phyloP scores from a whole-genome alignment of 2,113 vertebrate species.

The Myanophis thanlyinensis region DNA sequence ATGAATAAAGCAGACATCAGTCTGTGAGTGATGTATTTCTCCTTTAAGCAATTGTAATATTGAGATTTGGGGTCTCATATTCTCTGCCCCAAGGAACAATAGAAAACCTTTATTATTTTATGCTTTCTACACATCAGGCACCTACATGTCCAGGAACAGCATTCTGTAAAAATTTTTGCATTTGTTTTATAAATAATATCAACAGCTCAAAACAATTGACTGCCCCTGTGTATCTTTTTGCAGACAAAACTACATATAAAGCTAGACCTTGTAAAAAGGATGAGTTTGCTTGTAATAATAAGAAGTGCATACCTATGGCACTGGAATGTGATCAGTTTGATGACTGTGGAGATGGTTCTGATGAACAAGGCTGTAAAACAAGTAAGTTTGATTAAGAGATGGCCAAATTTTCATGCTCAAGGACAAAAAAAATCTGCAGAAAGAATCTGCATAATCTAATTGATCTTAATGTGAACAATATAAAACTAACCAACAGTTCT shows the following conservation, averaged over 20 bases:
- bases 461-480: neutral
- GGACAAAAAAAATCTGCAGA: slow-evolving; percentile 24
- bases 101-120: neutral
- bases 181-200: slow-evolving; percentile 1
- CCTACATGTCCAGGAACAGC: neutral
- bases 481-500: neutral
- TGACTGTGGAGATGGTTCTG: slow-evolving; percentile 94
- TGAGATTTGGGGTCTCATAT: too few species aligned
- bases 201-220: slow-evolving; percentile 16
- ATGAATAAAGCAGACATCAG: neutral
- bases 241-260: slow-evolving; percentile 79
- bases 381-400: slow-evolving; percentile 73
- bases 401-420: neutral
- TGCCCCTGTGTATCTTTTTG: slow-evolving; percentile 35
- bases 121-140: neutral
- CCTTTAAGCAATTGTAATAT: neutral
- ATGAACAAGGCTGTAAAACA: slow-evolving; percentile 89
- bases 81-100: neutral
- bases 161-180: neutral
- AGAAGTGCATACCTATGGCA: slow-evolving; percentile 83
- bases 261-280: slow-evolving; percentile 89
- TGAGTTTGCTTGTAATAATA: slow-evolving; percentile 90
- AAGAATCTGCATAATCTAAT: slow-evolving; percentile 1
- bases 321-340: slow-evolving; percentile 91
- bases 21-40: neutral